phyloP scores from a whole-genome alignment of 2,113 vertebrate species.

The Leucoraja erinaceus region DNA sequence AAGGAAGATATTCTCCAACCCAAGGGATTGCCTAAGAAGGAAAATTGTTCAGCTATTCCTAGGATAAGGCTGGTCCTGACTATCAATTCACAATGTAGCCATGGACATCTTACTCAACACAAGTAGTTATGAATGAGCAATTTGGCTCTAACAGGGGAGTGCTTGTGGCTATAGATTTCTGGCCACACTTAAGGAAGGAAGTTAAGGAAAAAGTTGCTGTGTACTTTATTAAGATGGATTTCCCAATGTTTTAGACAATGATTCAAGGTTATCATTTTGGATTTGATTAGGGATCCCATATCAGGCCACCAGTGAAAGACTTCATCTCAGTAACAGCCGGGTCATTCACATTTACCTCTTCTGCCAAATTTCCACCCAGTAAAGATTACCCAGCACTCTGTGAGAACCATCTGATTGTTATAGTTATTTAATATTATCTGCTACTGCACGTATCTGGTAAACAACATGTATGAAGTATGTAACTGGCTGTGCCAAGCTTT shows the following conservation, averaged over 20 bases:
- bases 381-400: background rate
- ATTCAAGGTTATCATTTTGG: too few relatives aligned
- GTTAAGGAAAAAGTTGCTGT: background rate
- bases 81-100: too few relatives aligned
- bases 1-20: too few relatives aligned
- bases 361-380: background rate
- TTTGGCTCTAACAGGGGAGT: background rate
- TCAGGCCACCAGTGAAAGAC: background rate
- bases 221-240: background rate
- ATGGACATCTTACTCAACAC: too few relatives aligned
- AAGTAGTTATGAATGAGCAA: background rate
- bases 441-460: background rate
- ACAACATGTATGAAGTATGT: background rate
- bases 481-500: too few relatives aligned
- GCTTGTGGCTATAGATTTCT: background rate
- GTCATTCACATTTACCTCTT: background rate
- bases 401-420: background rate
- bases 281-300: background rate
- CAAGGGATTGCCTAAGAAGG: too few relatives aligned
- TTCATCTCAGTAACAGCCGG: background rate
- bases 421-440: background rate
- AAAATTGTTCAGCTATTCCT: too few relatives aligned
- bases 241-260: too few relatives aligned
- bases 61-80: too few relatives aligned
- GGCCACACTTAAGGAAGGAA: background rate